Percentiles rank a stretch among this genome's conserved stretches.
Evolutionary conservation across 2,113 vertebrate genomes (phyloP).

Genomic region (Paralichthys olivaceus): DNA sequence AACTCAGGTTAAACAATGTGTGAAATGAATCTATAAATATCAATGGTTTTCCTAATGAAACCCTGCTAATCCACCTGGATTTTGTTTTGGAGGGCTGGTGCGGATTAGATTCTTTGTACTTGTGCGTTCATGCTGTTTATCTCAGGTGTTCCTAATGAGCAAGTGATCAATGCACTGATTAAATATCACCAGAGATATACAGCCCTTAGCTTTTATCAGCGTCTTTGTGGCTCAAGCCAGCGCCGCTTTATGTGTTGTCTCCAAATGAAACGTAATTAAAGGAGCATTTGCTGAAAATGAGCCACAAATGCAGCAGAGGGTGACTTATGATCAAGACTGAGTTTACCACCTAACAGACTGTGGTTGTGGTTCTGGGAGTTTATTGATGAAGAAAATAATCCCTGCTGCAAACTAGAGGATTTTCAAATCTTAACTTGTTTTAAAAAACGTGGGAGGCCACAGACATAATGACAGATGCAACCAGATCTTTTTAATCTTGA

Average conservation of each 20-base stretch:
- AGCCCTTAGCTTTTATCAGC: slow-evolving; percentile 22
- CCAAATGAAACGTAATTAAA: slow-evolving; percentile 18
- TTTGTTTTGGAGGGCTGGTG: slow-evolving; percentile 10
- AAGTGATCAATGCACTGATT: slow-evolving; percentile 57
- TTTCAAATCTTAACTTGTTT: too few relatives aligned
- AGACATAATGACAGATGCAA: not conserved
- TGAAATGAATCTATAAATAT: slow-evolving; percentile 74
- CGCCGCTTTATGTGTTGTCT: slow-evolving; percentile 16
- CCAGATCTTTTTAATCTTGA: too few relatives aligned
- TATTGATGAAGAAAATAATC: slow-evolving; percentile 14
- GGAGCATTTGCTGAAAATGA: too few relatives aligned
- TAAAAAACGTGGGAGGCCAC: too few relatives aligned
- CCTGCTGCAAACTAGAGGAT: too few relatives aligned
- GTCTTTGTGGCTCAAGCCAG: slow-evolving; percentile 7
- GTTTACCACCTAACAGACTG: not conserved
- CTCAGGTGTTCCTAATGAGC: slow-evolving; percentile 48
- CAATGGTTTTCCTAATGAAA: slow-evolving; percentile 56
- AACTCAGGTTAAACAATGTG: slow-evolving; percentile 64
- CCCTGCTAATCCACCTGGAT: slow-evolving; percentile 55
- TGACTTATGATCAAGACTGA: slow-evolving; percentile 35
- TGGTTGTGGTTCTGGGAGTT: not conserved
- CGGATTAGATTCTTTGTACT: slow-evolving; percentile 24
- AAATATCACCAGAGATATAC: slow-evolving; percentile 44
- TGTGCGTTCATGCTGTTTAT: slow-evolving; percentile 35
- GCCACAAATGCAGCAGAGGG: slow-evolving; percentile 1